These are phyloP conservation scores for Lepidocolaptes lacrymiger DNA, from an alignment of 2,797 vertebrate species.

Conservation along the genomic window DNA sequence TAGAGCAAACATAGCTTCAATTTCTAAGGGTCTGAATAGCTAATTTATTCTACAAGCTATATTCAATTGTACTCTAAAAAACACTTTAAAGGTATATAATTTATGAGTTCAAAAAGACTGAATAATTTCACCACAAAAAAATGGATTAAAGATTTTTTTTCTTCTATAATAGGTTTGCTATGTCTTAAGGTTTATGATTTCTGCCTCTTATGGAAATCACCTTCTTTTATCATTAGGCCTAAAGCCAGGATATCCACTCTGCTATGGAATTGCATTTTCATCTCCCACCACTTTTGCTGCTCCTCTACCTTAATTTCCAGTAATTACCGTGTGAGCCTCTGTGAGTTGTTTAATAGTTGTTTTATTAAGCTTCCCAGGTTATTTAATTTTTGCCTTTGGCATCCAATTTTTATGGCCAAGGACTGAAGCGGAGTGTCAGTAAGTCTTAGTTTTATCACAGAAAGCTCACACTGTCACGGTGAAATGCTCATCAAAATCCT, in stretches of 20 bases:
- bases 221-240: slow-evolving; percentile 4
- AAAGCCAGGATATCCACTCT: slow-evolving; percentile 12
- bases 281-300: background rate
- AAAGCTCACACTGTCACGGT: slow-evolving; percentile 40
- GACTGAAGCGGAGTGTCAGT: slow-evolving; percentile 25
- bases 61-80: background rate
- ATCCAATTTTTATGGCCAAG: slow-evolving; percentile 57
- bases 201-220: background rate
- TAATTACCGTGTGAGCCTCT: slow-evolving; percentile 39
- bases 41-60: background rate
- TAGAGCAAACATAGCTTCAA: background rate
- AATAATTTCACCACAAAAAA: background rate
- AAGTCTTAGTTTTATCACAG: slow-evolving; percentile 40
- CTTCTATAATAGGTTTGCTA: background rate
- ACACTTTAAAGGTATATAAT: background rate
- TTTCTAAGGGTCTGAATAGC: background rate
- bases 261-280: slow-evolving; percentile 12
- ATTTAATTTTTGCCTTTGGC: slow-evolving; percentile 59
- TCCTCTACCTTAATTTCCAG: slow-evolving; percentile 32
- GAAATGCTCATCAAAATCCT: slow-evolving; percentile 53
- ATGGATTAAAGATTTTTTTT: background rate
- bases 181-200: background rate
- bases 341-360: slow-evolving; percentile 15
- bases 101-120: background rate
- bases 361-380: slow-evolving; percentile 51